These are phyloP conservation scores for Salvelinus alpinus DNA, from an alignment of 2,113 vertebrate species.

Conservation along the genomic window DNA sequence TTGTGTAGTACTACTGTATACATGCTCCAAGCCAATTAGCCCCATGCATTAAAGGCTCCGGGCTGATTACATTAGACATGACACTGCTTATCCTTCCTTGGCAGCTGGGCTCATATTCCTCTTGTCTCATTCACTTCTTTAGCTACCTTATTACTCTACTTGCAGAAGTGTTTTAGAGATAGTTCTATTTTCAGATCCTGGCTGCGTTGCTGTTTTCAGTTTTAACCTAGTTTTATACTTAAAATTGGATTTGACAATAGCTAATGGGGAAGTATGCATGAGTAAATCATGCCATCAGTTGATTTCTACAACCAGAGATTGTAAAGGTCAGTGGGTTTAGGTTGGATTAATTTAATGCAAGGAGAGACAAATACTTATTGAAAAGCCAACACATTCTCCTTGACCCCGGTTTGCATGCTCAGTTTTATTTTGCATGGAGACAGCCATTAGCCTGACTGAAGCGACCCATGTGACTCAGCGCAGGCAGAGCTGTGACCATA, in stretches of 20 bases:
- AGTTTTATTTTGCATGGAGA: neutral
- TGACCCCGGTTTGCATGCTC: neutral
- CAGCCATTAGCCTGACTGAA: no score
- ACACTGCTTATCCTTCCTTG: neutral
- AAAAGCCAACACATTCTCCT: neutral
- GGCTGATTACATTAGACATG: neutral
- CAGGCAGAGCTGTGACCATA: no score
- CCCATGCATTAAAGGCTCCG: neutral
- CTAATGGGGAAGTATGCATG: no score
- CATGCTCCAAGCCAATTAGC: conserved; percentile 1
- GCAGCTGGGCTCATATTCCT: no score
- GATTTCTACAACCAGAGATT: no score
- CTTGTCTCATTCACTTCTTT: conserved; percentile 1
- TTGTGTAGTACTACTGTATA: neutral
- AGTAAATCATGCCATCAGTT: no score
- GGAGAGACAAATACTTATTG: neutral
- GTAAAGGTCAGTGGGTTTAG: neutral
- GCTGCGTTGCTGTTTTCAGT: no score
- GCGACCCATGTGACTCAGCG: no score
- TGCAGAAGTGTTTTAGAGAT: no score
- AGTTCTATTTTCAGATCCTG: no score
- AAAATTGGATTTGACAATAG: no score
- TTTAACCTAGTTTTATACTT: no score
- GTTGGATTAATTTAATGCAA: neutral
- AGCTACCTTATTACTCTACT: neutral